Conservation (phyloP, 2,113 vertebrate genomes). For the Nerophis ophidion region DNA sequence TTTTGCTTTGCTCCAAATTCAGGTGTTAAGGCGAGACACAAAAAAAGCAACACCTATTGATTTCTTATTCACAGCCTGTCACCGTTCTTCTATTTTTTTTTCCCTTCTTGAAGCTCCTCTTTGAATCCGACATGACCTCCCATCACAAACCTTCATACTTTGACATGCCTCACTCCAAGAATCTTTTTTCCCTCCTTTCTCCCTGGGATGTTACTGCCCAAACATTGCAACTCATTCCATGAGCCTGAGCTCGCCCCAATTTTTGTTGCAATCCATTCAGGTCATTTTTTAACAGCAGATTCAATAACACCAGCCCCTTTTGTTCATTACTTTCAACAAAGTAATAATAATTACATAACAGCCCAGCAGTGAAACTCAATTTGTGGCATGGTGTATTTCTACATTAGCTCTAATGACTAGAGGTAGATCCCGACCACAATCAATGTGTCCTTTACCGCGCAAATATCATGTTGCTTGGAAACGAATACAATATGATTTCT, state of each 20-base stretch:
- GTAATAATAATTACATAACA: constrained; percentile 26
- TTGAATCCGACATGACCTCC: constrained; percentile 53
- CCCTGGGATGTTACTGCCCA: background rate
- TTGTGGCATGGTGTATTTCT: constrained; percentile 23
- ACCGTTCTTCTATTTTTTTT: constrained; percentile 56
- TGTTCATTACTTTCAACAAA: constrained; percentile 37
- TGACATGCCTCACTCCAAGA: constrained; percentile 38
- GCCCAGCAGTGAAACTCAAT: constrained; percentile 22
- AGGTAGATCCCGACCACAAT: constrained; percentile 15
- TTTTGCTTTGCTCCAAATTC: constrained; percentile 49
- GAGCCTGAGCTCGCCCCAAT: background rate
- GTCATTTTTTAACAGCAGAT: constrained; percentile 24
- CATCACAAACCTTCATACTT: constrained; percentile 38
- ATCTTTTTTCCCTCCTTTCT: background rate
- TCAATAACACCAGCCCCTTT: constrained; percentile 23
- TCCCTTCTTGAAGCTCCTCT: constrained; percentile 48
- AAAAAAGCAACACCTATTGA: constrained; percentile 63
- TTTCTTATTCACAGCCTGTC: constrained; percentile 59
- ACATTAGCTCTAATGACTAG: constrained; percentile 26
- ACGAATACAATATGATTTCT: constrained; percentile 8
- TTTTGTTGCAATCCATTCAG: constrained; percentile 1
- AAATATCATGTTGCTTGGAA: constrained; percentile 30
- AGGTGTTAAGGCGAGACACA: constrained; percentile 56
- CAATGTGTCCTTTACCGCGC: constrained; percentile 24
- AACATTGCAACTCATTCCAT: constrained; percentile 16